Base-by-base conservation (phyloP, 2,113 vertebrate species). In the Melanerpes aurifrons region DNA sequence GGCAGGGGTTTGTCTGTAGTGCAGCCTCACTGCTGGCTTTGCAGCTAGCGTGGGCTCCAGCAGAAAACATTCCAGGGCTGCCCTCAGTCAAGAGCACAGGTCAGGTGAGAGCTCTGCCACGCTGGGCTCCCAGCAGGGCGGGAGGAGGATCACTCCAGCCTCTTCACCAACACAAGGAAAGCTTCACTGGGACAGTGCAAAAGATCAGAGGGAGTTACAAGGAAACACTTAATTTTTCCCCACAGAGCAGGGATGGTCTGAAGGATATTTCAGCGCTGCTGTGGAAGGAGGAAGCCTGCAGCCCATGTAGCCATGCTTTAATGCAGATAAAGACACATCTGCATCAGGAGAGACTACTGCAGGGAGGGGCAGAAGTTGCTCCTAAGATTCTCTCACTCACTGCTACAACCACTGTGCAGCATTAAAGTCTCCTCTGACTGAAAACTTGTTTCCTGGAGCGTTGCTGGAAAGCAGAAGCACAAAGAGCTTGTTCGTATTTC, bases 21-120 rank as follows among this genome's bases (percentile, higher is more conserved):
- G 47, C 7, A 2, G 19, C 16, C 8, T 28, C 29, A 2, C 22
- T 25, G 66, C 31, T 35, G 1, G 0, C 14, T 43, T 56, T 22
- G 4, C 47, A 35, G 83, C 63, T 24, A 47, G 61, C 8, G 15
- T 24, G 28, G 26, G n/a, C 7, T 4, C n/a, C 37, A 3, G 25
- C 1, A 1, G 12, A 21, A 10, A 50, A 25, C 13, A 32, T 48
- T 13, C 4, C 57, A 59, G 57, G 29, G n/a, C 64, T 90, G 53
- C 62, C 37, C 22, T 24, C 37, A 37, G 29, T 26, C 35, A 26
- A 47, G 29, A 43, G 28, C 21, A 5, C 0, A 12, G 22, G 45
- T 19, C 21, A 11, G 24, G 25, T 25, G 68, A 72, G 72, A 19
- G n/a, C 53, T 22, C 32, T 48, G 31, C 45, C 74, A 72, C 12